Percentiles rank a stretch among this genome's conserved stretches.
Conservation (phyloP, 2,888 invertebrate genomes). For the Baronia brevicornis region DNA sequence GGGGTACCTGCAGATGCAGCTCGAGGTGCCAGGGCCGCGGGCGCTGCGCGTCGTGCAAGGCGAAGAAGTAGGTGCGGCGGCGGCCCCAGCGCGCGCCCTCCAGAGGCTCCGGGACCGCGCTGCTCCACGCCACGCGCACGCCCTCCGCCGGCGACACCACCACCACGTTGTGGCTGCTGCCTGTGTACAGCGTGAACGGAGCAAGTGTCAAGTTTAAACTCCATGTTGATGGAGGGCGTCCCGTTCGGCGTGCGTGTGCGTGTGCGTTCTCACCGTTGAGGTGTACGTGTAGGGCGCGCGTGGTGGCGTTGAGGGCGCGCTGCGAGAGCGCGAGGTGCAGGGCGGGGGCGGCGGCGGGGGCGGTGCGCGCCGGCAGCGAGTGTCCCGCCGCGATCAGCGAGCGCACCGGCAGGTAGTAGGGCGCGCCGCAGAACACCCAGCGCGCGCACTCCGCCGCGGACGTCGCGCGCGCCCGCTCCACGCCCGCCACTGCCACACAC, state of each 20-base stretch:
- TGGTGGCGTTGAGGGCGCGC: slow-evolving; percentile 8
- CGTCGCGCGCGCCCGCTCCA: slow-evolving; percentile 19
- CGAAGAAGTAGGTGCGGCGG: slow-evolving; percentile 25
- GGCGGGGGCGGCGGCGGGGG: slow-evolving; percentile 14
- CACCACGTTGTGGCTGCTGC: slow-evolving; percentile 45
- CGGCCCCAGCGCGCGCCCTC: slow-evolving; percentile 48
- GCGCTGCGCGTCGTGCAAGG: slow-evolving; percentile 21
- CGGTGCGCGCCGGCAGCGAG: slow-evolving; percentile 68
- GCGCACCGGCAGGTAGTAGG: slow-evolving; percentile 85
- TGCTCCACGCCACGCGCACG: slow-evolving; percentile 60
- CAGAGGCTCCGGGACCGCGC: slow-evolving; percentile 74
- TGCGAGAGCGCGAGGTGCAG: slow-evolving; percentile 11
- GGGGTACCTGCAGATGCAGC: slow-evolving; percentile 11
- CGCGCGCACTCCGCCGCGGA: slow-evolving; percentile 67
- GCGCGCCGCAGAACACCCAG: slow-evolving; percentile 85
- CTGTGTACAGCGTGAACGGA: too few relatives aligned
- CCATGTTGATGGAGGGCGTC: too few relatives aligned
- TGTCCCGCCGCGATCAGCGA: slow-evolving; percentile 79
- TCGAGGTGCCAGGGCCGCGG: slow-evolving; percentile 9
- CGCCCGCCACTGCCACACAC: slow-evolving; percentile 25
- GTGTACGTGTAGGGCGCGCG: slow-evolving; percentile 15
- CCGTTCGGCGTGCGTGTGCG: too few relatives aligned
- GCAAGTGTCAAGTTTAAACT: too few relatives aligned
- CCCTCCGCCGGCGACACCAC: slow-evolving; percentile 77
- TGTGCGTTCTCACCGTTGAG: slow-evolving; percentile 17